Percentiles rank a stretch among this genome's conserved stretches.
phyloP scores from a whole-genome alignment of 1,140 invertebrate genomes.

The Cherax destructor region DNA sequence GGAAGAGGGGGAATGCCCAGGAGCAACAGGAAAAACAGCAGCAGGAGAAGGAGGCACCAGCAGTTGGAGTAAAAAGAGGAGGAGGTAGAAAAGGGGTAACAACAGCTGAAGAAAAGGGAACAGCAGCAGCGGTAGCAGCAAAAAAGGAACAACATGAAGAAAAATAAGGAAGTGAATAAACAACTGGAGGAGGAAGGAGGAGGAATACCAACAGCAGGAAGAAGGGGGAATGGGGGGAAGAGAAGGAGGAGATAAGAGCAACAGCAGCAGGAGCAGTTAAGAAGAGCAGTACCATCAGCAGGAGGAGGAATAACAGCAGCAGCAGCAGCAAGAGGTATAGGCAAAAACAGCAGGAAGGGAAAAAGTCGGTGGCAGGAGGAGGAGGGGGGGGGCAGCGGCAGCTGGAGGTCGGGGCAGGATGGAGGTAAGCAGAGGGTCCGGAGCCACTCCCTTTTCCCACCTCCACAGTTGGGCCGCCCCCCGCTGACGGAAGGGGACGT shows the following conservation, averaged over 20 bases:
- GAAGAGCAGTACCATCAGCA: not conserved
- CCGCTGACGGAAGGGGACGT: conserved; percentile 30
- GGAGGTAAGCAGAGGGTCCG: not conserved
- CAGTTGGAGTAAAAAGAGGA: not conserved
- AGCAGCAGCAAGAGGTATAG: not conserved
- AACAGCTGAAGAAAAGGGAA: too few relatives aligned
- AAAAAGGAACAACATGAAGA: too few relatives aligned
- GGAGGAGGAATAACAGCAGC: not conserved
- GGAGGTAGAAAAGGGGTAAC: too few relatives aligned
- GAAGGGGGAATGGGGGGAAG: too few relatives aligned
- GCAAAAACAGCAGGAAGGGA: too few relatives aligned
- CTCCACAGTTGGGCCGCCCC: conserved; percentile 37
- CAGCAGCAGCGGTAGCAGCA: too few relatives aligned
- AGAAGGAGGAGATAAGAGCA: too few relatives aligned
- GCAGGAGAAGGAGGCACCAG: not conserved
- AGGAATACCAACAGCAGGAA: not conserved
- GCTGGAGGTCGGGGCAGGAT: not conserved
- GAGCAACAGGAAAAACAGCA: not conserved
- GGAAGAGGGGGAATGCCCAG: too few relatives aligned
- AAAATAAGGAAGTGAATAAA: too few relatives aligned
- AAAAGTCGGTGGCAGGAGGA: too few relatives aligned
- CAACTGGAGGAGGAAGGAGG: not conserved
- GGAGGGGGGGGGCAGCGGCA: not conserved
- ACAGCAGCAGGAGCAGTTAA: too few relatives aligned
- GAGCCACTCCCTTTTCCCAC: not conserved